Percentiles rank a stretch among this genome's conserved stretches.
Evolutionary conservation across 2,888 invertebrate genomes (phyloP).

Genomic region (Dynastes maya): DNA sequence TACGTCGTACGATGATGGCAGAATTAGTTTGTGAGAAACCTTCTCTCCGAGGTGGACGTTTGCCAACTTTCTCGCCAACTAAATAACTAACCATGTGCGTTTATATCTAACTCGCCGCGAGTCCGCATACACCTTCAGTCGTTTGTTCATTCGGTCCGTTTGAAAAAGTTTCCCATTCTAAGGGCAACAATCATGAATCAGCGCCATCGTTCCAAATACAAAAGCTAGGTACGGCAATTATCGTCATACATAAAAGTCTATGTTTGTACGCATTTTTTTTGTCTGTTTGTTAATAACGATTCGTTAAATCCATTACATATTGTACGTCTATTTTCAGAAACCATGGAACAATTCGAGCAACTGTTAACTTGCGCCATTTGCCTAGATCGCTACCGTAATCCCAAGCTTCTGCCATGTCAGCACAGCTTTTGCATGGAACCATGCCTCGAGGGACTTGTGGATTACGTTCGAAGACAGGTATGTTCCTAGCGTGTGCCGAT

Average conservation of each 20-base stretch:
- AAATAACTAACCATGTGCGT: conserved; percentile 12
- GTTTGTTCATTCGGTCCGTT: neutral
- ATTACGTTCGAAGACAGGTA: conserved; percentile 94
- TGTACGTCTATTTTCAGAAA: conserved; percentile 46
- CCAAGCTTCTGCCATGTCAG: conserved; percentile 99
- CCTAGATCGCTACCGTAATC: conserved; percentile 96
- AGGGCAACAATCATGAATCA: conserved; percentile 11
- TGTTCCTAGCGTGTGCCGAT: conserved; percentile 53
- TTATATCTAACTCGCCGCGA: conserved; percentile 3
- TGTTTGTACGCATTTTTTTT: no score
- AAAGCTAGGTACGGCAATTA: conserved; percentile 24
- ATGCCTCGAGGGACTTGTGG: conserved; percentile 97
- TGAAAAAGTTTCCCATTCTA: conserved; percentile 18
- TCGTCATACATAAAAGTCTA: no score
- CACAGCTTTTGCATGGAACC: conserved; percentile 99
- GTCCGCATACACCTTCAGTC: conserved; percentile 4
- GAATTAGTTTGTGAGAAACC: conserved; percentile 25
- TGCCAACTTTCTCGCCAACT: conserved; percentile 40
- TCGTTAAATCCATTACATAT: neutral
- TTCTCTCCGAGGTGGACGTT: conserved; percentile 43
- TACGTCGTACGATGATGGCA: neutral
- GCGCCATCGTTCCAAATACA: conserved; percentile 35
- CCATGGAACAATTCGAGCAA: conserved; percentile 98
- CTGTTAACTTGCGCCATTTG: conserved; percentile 98
- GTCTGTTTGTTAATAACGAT: neutral